Percentiles rank a stretch among this genome's conserved stretches.
Evolutionary conservation across 1,140 invertebrate genomes (phyloP).

Genomic region (fruit fly (Drosophila melanogaster)): DNA sequence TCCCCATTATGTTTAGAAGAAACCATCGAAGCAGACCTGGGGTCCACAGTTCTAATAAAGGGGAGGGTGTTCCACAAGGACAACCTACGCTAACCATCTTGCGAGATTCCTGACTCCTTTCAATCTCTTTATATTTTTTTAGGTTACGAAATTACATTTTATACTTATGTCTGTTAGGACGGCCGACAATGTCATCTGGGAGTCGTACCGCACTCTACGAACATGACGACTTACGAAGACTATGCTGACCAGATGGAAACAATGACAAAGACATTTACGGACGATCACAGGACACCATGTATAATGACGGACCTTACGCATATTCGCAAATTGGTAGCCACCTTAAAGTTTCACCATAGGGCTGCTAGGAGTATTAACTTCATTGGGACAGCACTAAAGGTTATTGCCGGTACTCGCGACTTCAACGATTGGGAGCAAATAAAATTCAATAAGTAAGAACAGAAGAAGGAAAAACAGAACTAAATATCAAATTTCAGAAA

Average conservation of each 20-base stretch:
- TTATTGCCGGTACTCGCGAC: too few relatives aligned
- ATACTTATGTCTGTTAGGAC: background rate
- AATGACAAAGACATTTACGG: background rate
- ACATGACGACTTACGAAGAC: conserved; percentile 2
- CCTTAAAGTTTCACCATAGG: background rate
- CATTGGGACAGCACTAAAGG: too few relatives aligned
- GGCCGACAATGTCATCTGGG: background rate
- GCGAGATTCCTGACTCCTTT: too few relatives aligned
- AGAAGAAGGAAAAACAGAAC: too few relatives aligned
- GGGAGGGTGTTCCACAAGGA: too few relatives aligned
- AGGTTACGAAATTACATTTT: background rate
- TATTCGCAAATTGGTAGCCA: background rate
- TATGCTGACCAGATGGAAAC: conserved; percentile 2
- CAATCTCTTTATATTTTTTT: background rate
- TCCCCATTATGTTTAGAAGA: too few relatives aligned
- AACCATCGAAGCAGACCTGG: too few relatives aligned
- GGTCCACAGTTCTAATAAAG: too few relatives aligned
- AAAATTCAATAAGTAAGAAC: too few relatives aligned
- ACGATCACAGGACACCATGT: background rate
- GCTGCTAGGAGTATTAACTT: conserved; percentile 10
- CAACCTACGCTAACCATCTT: too few relatives aligned
- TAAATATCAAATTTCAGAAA: too few relatives aligned
- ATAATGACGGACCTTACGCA: background rate
- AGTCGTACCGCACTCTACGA: background rate
- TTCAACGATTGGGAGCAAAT: too few relatives aligned